Evolutionary conservation across 2,797 vertebrate genomes (phyloP).

Genomic region (Neostethus bicornis): DNA sequence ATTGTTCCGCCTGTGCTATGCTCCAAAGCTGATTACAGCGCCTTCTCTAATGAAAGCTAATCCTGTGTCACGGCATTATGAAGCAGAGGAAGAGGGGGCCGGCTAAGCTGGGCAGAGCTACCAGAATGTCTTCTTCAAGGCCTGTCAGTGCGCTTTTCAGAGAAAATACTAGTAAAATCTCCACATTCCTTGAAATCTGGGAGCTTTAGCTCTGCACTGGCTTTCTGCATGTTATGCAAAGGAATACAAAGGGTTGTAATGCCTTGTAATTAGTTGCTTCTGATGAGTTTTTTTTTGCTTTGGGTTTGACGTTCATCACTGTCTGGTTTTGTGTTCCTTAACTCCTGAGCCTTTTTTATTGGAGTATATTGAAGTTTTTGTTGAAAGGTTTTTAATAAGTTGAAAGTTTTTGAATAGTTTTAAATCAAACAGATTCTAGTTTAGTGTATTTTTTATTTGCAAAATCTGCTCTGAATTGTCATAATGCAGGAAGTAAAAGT

Average conservation of each 20-base stretch:
- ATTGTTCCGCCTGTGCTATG: conserved; percentile 71
- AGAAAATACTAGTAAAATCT: conserved; percentile 58
- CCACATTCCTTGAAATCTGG: conserved; percentile 39
- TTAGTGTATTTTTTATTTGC: not conserved
- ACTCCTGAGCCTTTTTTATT: not conserved
- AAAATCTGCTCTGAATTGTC: not conserved
- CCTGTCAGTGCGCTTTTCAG: conserved; percentile 62
- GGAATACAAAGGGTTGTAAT: conserved; percentile 1
- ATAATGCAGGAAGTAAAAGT: no score
- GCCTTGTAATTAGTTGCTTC: conserved; percentile 2
- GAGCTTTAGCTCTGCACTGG: conserved; percentile 2
- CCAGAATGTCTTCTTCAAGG: conserved; percentile 70
- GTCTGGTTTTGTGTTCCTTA: not conserved
- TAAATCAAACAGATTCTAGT: no score
- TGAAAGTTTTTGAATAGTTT: no score
- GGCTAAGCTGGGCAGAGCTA: conserved; percentile 54
- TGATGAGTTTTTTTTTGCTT: not conserved
- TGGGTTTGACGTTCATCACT: not conserved
- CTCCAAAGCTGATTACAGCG: conserved; percentile 79
- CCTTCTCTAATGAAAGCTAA: conserved; percentile 79
- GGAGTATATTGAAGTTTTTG: not conserved
- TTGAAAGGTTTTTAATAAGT: no score
- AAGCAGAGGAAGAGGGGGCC: conserved; percentile 21
- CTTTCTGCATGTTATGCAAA: not conserved
- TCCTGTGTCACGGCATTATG: conserved; percentile 76